Percentiles rank a stretch among this genome's conserved stretches.
These are phyloP conservation scores for Nipponia nippon DNA, from an alignment of 2,113 vertebrate genomes.

Conservation along the genomic window DNA sequence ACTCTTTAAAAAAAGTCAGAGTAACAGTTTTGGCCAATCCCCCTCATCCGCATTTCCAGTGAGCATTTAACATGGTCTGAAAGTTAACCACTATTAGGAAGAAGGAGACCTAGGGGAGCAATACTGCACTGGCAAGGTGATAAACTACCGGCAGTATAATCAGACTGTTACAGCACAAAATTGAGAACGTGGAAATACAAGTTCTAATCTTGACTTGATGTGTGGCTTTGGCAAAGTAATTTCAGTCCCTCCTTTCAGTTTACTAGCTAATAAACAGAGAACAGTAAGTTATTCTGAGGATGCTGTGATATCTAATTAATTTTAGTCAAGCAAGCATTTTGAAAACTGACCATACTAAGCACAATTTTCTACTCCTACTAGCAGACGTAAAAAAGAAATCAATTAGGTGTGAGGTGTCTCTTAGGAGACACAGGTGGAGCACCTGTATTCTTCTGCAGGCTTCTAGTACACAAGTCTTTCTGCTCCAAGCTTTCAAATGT, in stretches of 20 bases:
- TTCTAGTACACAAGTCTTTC: neutral
- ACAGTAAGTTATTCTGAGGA: constrained; percentile 2
- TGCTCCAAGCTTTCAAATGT: neutral
- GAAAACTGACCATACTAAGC: neutral
- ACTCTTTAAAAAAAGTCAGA: neutral
- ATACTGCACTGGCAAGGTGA: neutral
- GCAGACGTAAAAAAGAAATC: neutral
- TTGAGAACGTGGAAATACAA: constrained; percentile 18
- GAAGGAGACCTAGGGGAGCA: constrained; percentile 32
- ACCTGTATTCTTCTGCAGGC: neutral
- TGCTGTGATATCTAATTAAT: constrained; percentile 17
- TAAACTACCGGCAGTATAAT: constrained; percentile 37
- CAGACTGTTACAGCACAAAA: constrained; percentile 22
- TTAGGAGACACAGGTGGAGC: neutral
- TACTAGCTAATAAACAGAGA: constrained; percentile 31
- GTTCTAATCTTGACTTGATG: constrained; percentile 31
- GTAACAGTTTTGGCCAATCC: neutral
- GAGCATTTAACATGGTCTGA: constrained; percentile 20
- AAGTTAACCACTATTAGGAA: constrained; percentile 40
- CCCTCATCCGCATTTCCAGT: neutral
- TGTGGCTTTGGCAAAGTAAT: constrained; percentile 14
- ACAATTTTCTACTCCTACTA: neutral
- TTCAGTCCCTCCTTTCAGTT: constrained; percentile 21
- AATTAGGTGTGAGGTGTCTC: neutral
- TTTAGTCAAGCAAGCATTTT: constrained; percentile 24